Evolutionary conservation across 1,140 invertebrate genomes (phyloP).

Genomic region (Littorina saxatilis): DNA sequence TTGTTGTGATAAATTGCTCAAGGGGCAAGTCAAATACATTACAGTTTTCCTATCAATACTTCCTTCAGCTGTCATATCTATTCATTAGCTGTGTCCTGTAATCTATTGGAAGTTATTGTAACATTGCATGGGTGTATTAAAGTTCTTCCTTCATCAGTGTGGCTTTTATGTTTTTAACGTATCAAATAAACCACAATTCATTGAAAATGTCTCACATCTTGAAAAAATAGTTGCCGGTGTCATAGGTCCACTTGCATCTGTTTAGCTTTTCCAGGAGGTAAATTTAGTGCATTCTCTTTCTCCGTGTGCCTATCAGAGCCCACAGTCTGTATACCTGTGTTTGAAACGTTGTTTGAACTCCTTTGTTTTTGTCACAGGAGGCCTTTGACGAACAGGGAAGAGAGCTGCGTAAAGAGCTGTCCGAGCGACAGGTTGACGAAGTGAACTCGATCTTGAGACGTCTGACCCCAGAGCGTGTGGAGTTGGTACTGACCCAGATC

Average conservation of each 20-base stretch:
- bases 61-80: too few species aligned
- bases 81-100: not conserved
- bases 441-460: slow-evolving; percentile 26
- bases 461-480: slow-evolving; percentile 42
- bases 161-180: too few species aligned
- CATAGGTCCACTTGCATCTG: not conserved
- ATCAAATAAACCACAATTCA: not conserved
- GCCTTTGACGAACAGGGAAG: slow-evolving; percentile 52
- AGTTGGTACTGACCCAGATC: slow-evolving; percentile 44
- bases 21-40: too few species aligned
- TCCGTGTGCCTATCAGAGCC: not conserved
- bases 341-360: not conserved
- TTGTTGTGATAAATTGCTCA: not conserved
- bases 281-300: too few species aligned
- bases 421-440: slow-evolving; percentile 33
- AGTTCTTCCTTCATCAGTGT: too few species aligned
- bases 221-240: not conserved
- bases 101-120: not conserved
- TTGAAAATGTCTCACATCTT: too few species aligned
- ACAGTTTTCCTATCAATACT: too few species aligned
- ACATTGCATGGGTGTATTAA: not conserved
- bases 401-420: slow-evolving; percentile 41
- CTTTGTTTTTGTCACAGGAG: slow-evolving; percentile 44
- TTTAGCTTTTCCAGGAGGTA: not conserved
- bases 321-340: not conserved